Evolutionary conservation across 2,888 invertebrate species (phyloP).

Genomic region (Chelonus formosanus): DNA sequence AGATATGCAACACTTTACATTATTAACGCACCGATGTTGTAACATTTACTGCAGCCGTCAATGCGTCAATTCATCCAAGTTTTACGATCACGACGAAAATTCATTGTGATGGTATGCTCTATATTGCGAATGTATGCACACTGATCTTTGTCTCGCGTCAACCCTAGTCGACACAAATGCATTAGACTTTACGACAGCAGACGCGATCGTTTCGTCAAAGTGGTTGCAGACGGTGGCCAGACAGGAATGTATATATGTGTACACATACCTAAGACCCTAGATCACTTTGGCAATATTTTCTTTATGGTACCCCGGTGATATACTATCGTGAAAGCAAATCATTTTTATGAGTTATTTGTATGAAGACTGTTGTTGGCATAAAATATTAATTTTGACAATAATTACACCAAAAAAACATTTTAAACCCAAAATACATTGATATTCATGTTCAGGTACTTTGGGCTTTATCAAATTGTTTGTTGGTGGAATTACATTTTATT

Average conservation of each 20-base stretch:
- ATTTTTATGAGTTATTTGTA: slow-evolving; percentile 2
- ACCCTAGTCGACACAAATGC: slow-evolving; percentile 54
- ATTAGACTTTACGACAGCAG: slow-evolving; percentile 58
- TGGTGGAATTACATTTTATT: too few relatives aligned
- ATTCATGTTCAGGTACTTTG: too few relatives aligned
- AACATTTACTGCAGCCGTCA: slow-evolving; percentile 55
- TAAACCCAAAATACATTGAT: not conserved
- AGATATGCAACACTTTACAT: slow-evolving; percentile 56
- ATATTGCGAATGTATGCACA: too few relatives aligned
- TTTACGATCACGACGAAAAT: slow-evolving; percentile 60
- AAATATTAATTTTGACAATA: not conserved
- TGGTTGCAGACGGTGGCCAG: slow-evolving; percentile 51
- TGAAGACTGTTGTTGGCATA: not conserved
- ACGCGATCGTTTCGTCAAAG: slow-evolving; percentile 46
- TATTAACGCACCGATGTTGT: slow-evolving; percentile 43
- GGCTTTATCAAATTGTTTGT: too few relatives aligned
- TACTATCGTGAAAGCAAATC: slow-evolving; percentile 2
- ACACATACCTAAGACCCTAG: slow-evolving; percentile 47
- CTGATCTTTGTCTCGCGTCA: slow-evolving; percentile 30
- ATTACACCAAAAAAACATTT: not conserved
- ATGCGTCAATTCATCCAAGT: slow-evolving; percentile 59
- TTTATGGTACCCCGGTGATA: slow-evolving; percentile 29
- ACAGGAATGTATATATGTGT: slow-evolving; percentile 36
- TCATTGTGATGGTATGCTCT: slow-evolving; percentile 37
- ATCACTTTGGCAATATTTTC: slow-evolving; percentile 33